These are phyloP conservation scores for Lutjanus campechanus DNA, from an alignment of 2,797 vertebrate genomes.

Conservation along the genomic window DNA sequence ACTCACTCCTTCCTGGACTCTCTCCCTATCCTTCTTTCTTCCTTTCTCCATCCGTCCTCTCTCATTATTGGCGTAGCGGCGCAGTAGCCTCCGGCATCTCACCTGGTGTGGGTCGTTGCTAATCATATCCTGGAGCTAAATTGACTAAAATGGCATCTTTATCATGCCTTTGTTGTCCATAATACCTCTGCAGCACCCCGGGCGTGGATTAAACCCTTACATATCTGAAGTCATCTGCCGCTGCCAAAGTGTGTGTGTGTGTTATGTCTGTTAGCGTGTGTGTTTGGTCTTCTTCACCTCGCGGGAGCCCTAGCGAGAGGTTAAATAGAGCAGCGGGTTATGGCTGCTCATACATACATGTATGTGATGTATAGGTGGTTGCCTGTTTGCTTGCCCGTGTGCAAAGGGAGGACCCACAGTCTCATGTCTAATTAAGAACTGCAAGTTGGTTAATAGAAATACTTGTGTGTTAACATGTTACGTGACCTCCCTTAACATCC, in stretches of 20 bases:
- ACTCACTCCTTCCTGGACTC: conserved; percentile 10
- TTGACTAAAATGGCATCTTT: conserved; percentile 76
- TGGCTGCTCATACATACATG: conserved; percentile 16
- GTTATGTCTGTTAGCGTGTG: background rate
- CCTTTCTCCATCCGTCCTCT: conserved; percentile 14
- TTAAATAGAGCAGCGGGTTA: conserved; percentile 50
- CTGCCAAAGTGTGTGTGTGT: conserved; percentile 38
- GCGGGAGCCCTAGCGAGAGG: conserved; percentile 32
- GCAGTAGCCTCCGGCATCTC: conserved; percentile 65
- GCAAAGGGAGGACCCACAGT: conserved; percentile 22
- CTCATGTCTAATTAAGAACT: conserved; percentile 68
- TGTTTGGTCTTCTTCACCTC: conserved; percentile 23
- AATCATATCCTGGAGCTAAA: conserved; percentile 78
- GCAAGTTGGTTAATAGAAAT: conserved; percentile 43
- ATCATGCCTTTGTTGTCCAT: conserved; percentile 74
- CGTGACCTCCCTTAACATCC: conserved; percentile 22
- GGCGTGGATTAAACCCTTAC: conserved; percentile 68
- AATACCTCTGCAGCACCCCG: conserved; percentile 65
- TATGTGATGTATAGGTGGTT: conserved; percentile 16
- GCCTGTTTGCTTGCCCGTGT: background rate
- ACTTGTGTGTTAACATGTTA: conserved; percentile 52
- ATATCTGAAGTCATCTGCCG: conserved; percentile 69
- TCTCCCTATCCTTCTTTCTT: conserved; percentile 3
- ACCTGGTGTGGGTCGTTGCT: conserved; percentile 74
- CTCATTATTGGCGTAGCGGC: conserved; percentile 43